These are phyloP conservation scores for Aramus guarauna DNA, from an alignment of 2,113 vertebrate species.

Conservation along the genomic window DNA sequence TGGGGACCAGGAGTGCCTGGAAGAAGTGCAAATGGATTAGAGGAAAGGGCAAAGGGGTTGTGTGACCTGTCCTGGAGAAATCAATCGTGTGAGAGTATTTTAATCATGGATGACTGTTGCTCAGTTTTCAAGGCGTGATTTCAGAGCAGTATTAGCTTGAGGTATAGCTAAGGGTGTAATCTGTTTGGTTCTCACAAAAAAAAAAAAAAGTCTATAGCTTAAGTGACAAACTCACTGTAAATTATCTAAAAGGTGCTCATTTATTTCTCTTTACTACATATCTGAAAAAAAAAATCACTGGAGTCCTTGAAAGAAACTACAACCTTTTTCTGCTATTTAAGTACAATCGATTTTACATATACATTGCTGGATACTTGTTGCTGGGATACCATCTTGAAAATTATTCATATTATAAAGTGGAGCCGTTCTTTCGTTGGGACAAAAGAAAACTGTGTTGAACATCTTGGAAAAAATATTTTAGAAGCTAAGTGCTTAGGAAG, in stretches of 20 bases:
- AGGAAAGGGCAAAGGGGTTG: not conserved
- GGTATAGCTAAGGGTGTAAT: not conserved
- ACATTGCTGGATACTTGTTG: slow-evolving; percentile 14
- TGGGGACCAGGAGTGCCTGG: not conserved
- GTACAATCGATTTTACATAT: not conserved
- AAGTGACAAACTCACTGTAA: not conserved
- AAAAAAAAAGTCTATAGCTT: not conserved
- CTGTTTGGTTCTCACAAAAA: not conserved
- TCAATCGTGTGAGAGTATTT: not conserved
- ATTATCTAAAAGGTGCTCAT: not conserved
- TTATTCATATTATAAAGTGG: not conserved
- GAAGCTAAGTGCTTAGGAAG: not conserved
- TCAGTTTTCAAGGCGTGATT: not conserved
- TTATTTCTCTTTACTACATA: not conserved
- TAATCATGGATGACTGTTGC: not conserved
- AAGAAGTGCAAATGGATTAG: not conserved
- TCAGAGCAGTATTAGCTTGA: not conserved
- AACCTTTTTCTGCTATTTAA: not conserved
- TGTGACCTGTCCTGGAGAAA: not conserved
- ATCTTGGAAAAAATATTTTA: not conserved
- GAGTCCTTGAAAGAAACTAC: not conserved
- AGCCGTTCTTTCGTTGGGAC: slow-evolving; percentile 6
- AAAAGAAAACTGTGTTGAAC: not conserved
- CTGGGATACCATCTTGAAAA: slow-evolving; percentile 40
- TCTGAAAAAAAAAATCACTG: not conserved